These are phyloP conservation scores for Ammodytes marinus DNA, from an alignment of 2,113 vertebrate species.

Conservation along the genomic window DNA sequence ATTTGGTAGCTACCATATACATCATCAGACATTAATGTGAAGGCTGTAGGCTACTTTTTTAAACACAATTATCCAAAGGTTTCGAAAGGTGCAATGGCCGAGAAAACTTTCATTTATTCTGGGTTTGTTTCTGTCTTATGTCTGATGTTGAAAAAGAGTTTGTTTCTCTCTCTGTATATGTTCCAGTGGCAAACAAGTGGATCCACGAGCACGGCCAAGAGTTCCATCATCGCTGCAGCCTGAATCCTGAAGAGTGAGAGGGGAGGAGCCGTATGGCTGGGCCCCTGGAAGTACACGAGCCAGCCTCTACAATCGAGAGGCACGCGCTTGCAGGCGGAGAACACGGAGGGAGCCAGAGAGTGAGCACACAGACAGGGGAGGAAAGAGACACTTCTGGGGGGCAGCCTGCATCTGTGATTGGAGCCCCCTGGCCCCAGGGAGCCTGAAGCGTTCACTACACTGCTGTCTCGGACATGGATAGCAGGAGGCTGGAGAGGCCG, in stretches of 20 bases:
- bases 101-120: background rate
- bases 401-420: slow-evolving; percentile 47
- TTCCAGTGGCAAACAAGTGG: slow-evolving; percentile 96
- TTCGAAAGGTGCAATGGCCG: background rate
- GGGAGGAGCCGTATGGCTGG: slow-evolving; percentile 8
- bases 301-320: slow-evolving; percentile 59
- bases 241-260: slow-evolving; percentile 85
- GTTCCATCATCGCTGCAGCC: slow-evolving; percentile 88
- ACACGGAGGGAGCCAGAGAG: slow-evolving; percentile 40
- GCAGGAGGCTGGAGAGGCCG: slow-evolving; percentile 14
- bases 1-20: slow-evolving; percentile 2
- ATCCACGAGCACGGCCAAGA: slow-evolving; percentile 95
- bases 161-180: slow-evolving; percentile 17
- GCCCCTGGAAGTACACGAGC: slow-evolving; percentile 68
- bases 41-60: background rate
- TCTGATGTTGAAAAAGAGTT: background rate
- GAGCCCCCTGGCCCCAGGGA: slow-evolving; percentile 54
- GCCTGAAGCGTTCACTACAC: slow-evolving; percentile 31
- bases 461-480: slow-evolving; percentile 51
- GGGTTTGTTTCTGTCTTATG: background rate
- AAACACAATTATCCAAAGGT: background rate
- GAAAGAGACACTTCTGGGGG: background rate
- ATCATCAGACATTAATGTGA: background rate
- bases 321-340: slow-evolving; percentile 24
- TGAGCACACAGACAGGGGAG: slow-evolving; percentile 40